Percentiles rank a stretch among this genome's conserved stretches.
Evolutionary conservation across 1,140 invertebrate species (phyloP).

Genomic region (Trissolcus basalis): DNA sequence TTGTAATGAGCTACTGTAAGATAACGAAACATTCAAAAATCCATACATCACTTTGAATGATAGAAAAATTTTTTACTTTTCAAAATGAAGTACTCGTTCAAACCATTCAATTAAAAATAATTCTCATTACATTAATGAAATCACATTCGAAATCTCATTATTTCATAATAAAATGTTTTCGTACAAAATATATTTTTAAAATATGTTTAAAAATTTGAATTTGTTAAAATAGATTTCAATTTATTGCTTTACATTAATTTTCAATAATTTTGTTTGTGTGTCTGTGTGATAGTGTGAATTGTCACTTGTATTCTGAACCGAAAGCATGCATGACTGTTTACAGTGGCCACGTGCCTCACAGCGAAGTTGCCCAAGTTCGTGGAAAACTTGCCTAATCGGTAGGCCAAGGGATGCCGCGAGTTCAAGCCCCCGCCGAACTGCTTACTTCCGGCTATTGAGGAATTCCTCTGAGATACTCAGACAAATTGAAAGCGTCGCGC

Average conservation of each 20-base stretch:
- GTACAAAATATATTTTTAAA: no score
- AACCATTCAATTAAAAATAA: no score
- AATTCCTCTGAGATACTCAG: conserved; percentile 36
- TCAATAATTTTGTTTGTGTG: no score
- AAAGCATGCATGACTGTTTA: conserved; percentile 53
- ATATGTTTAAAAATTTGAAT: no score
- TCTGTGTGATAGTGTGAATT: no score
- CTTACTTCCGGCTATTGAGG: conserved; percentile 37
- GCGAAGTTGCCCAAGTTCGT: conserved; percentile 43
- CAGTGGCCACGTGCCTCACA: conserved; percentile 58
- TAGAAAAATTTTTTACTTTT: no score
- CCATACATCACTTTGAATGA: not conserved
- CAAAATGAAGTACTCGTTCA: no score
- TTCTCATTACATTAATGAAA: no score
- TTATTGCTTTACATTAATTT: no score
- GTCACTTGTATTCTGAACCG: not conserved
- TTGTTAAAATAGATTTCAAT: no score
- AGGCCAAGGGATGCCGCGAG: conserved; percentile 50
- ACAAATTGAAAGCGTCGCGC: conserved; percentile 42
- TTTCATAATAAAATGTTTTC: no score
- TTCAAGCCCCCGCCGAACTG: conserved; percentile 6
- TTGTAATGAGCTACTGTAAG: conserved; percentile 22
- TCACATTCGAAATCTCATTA: no score
- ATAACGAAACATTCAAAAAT: conserved; percentile 21
- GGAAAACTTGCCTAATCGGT: conserved; percentile 65